These are phyloP conservation scores for Scyliorhinus canicula DNA, from an alignment of 2,797 vertebrate genomes.

Conservation along the genomic window DNA sequence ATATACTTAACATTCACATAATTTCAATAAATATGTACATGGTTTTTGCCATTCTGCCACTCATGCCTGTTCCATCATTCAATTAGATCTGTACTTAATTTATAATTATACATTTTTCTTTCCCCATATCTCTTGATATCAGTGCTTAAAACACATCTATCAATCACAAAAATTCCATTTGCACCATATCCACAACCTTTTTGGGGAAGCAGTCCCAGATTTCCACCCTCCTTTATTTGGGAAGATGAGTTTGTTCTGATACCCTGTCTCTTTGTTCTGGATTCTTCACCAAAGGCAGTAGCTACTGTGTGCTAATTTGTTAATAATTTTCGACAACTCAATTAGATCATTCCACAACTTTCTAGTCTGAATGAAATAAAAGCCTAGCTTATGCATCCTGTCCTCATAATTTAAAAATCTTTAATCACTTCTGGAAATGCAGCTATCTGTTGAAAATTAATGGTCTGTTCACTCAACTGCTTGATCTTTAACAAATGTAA, in stretches of 20 bases:
- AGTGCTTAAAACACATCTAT: background rate
- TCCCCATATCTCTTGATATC: background rate
- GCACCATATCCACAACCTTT: background rate
- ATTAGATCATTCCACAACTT: background rate
- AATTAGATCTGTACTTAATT: background rate
- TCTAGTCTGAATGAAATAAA: background rate
- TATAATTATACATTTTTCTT: background rate
- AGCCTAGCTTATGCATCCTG: background rate
- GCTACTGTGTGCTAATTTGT: background rate
- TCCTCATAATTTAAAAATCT: background rate
- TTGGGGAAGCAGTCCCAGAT: background rate
- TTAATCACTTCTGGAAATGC: background rate
- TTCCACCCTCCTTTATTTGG: background rate
- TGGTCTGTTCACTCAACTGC: background rate
- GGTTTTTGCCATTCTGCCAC: background rate
- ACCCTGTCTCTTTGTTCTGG: background rate
- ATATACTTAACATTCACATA: too few species aligned
- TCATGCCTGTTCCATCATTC: too few species aligned
- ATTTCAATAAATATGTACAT: background rate
- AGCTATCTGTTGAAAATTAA: background rate
- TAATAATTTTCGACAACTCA: background rate
- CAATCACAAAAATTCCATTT: background rate
- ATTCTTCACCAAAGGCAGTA: background rate
- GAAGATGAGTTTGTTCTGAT: background rate
- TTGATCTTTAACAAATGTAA: background rate